Evolutionary conservation across 2,797 vertebrate species (phyloP).

Genomic region (Esox masquinongy): DNA sequence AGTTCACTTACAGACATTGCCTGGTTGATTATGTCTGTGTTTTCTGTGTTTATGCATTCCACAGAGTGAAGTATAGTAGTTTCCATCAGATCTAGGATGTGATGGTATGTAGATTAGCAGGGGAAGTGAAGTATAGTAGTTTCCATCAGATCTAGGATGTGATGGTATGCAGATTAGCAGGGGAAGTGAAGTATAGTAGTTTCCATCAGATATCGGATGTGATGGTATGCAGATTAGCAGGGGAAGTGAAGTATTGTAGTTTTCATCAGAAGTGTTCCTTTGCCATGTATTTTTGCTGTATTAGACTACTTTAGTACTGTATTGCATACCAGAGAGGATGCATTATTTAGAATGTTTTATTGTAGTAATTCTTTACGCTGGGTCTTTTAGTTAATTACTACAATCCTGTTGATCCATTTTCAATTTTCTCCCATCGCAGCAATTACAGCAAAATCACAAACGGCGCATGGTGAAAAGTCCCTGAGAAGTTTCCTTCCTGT

Average conservation of each 20-base stretch:
- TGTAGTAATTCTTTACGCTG: too few species aligned
- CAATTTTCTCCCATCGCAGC: too few species aligned
- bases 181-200: not conserved
- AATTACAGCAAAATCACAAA: too few species aligned
- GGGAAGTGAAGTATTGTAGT: not conserved
- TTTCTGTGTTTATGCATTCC: not conserved
- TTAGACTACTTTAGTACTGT: too few species aligned
- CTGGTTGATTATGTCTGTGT: not conserved
- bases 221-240: conserved; percentile 22
- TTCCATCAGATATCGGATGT: conserved; percentile 21
- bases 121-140: not conserved
- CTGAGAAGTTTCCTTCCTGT: too few species aligned
- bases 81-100: conserved; percentile 39
- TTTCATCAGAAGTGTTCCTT: too few species aligned
- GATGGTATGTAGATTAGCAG: conserved; percentile 23
- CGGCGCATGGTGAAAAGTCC: too few species aligned
- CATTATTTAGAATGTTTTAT: too few species aligned
- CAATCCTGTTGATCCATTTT: too few species aligned
- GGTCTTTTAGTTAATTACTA: too few species aligned
- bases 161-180: conserved; percentile 21
- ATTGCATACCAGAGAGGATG: too few species aligned
- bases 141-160: conserved; percentile 20
- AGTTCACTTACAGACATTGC: not conserved
- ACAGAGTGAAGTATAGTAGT: conserved; percentile 27
- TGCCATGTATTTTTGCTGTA: too few species aligned